Evolutionary conservation across 2,888 invertebrate genomes (phyloP), one percentile per base, ranked within the genome.

Genomic region (Cantharis rufa): DNA sequence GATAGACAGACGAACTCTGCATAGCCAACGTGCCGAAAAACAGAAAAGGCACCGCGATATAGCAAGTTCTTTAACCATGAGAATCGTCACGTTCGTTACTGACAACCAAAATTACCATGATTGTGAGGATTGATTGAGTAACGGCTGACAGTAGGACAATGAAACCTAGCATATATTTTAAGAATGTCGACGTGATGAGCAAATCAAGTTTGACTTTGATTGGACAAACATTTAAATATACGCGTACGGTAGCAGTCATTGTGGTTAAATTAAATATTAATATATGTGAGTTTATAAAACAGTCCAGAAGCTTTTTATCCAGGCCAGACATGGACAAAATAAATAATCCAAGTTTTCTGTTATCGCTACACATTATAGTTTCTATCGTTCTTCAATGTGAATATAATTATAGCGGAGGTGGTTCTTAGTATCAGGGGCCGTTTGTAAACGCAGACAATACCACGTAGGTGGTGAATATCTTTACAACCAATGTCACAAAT

Each of bases 91-190:
- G 82, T 84, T 78, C 80, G 73, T 77, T 80, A 81, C 79, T 84
- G 84, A 83, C 83, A 82, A 83, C 81, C 78, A 73, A 81, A 83
- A 84, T 83, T 83, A 83, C 82, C 82, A 82, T 83, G 82, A 83
- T 82, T 83, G 83, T 82, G 76, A 81, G 78, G 80, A 80, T 84
- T 87, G 88, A 88, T 88, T 87, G 88, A 88, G 83, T 86, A 86
- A 88, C 85, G 87, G 82, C 83, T 83, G 87, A 87, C 87, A 86
- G 83, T 79, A 80, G 85, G 83, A 87, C 87, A 87, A 87, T 86
- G 85, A 84, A 82, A 81, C 68, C 81, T 78, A 77, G 76, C 79
- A 75, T 79, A 81, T 80, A 80, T 81, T 82, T 81, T 82, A 79
- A 83, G 85, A 85, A 86, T 85, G 85, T 83, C 84, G 84, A 84